Conservation (phyloP, 2,113 vertebrate species). For the Cromileptes altivelis region DNA sequence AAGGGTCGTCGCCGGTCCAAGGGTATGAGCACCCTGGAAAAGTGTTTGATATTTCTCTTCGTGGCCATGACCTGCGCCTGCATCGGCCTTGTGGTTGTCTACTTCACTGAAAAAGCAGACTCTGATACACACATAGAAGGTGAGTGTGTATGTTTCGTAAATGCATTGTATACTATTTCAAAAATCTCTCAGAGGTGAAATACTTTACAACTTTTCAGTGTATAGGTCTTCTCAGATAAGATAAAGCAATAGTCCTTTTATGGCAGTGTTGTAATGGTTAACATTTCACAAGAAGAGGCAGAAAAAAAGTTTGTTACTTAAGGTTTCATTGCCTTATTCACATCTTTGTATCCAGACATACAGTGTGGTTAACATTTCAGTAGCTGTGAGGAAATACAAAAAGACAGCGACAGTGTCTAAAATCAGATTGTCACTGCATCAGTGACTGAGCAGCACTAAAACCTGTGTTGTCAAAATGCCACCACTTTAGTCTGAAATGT, state of each 20-base stretch:
- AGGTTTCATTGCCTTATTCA: neutral
- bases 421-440: neutral
- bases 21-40: conserved; percentile 79
- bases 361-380: neutral
- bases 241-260: too few species aligned
- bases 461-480: neutral
- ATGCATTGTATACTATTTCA: neutral
- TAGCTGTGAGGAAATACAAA: conserved; percentile 10
- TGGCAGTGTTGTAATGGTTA: neutral
- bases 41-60: conserved; percentile 79
- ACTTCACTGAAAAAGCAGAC: conserved; percentile 54
- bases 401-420: neutral
- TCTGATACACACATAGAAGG: conserved; percentile 47
- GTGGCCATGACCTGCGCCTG: conserved; percentile 74
- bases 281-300: neutral
- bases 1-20: conserved; percentile 24
- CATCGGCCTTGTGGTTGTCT: conserved; percentile 78
- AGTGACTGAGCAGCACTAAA: neutral
- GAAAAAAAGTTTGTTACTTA: neutral
- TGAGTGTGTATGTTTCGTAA: conserved; percentile 53
- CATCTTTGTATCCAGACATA: neutral
- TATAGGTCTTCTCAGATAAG: neutral
- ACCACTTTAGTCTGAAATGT: too few species aligned
- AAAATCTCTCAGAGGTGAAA: too few species aligned
- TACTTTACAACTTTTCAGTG: neutral